Base-by-base conservation (phyloP, 2,888 invertebrate species). In the Rhamnusium bicolor region DNA sequence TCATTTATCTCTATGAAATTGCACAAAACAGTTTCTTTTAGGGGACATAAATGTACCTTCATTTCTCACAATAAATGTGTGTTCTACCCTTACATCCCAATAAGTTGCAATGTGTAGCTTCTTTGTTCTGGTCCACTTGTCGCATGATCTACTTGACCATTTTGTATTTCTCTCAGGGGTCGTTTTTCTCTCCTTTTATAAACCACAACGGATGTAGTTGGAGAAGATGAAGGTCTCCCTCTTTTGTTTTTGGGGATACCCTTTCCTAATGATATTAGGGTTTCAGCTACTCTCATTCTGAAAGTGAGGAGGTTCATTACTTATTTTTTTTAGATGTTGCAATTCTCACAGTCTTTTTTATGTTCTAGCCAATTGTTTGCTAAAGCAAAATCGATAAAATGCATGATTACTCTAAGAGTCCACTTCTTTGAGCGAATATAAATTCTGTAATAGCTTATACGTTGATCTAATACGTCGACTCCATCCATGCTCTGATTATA, bases 131-230 rank as follows among this genome's bases (percentile, higher is more conserved):
- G 21, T 67, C 67, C 21, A 67, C 29, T 14, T 46, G 18, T 32
- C 56, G 67, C 54, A 56, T 67, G 67, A 54, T 67, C 56, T 8
- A 67, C 56, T 29, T 56, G 12, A 56, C 56, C 47, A 18, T 21
- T 14, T 32, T 66, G 66, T 32, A 65, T 65, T 65, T 53, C 65
- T 40, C 29, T 51, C 27, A 49, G 21, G 10, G 53, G 65, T 21
- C 65, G 49, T 53, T 53, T 53, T 53, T 65, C 65, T 12, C 29
- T 29, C 21, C 51, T 63, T 63, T 27, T 65, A 32, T 51, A 16
- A 49, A 63, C 24, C 14, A 32, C 18, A 53, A 53, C 1, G 8
- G 29, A 8, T 32, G 29, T 32, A 40, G 21, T 27, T 68, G 19
- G 49, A 40, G 68, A 24, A 60, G 27, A 21, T 19, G 47, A 21